phyloP scores from a whole-genome alignment of 2,797 vertebrate genomes.

The Rhynchotus rufescens region DNA sequence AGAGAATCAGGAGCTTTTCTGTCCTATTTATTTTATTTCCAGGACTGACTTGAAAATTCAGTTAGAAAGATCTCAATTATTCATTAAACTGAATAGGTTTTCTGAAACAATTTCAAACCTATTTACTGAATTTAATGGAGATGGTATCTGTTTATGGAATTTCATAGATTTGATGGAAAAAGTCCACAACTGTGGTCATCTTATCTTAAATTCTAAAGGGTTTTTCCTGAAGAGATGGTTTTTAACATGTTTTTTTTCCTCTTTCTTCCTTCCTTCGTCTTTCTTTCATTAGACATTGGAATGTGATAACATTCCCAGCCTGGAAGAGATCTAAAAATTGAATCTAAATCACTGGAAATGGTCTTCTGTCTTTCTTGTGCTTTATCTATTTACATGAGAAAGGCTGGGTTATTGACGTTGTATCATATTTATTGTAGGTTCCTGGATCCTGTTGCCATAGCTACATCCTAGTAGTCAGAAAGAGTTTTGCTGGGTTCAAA shows the following conservation, averaged over 20 bases:
- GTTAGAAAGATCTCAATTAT: background rate
- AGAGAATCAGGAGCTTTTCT: background rate
- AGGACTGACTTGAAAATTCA: background rate
- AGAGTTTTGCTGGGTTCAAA: slow-evolving; percentile 68
- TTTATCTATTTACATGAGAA: slow-evolving; percentile 73
- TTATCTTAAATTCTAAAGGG: background rate
- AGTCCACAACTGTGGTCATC: background rate
- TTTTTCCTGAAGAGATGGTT: background rate
- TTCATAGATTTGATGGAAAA: slow-evolving; percentile 10
- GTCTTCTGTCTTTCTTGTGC: slow-evolving; percentile 29
- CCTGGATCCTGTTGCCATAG: slow-evolving; percentile 73
- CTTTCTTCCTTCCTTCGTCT: background rate
- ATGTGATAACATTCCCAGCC: slow-evolving; percentile 7
- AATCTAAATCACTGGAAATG: slow-evolving; percentile 24
- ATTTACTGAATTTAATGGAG: background rate
- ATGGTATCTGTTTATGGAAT: background rate
- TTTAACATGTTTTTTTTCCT: background rate
- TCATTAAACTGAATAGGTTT: slow-evolving; percentile 13
- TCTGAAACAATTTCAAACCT: slow-evolving; percentile 14
- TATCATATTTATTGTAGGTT: slow-evolving; percentile 76
- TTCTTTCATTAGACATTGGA: background rate
- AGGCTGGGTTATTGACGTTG: slow-evolving; percentile 71
- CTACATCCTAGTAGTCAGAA: slow-evolving; percentile 68
- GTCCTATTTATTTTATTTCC: background rate
- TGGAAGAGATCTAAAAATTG: slow-evolving; percentile 26